Conservation (phyloP, 2,888 invertebrate species). For the Cheilosia vernalis region DNA sequence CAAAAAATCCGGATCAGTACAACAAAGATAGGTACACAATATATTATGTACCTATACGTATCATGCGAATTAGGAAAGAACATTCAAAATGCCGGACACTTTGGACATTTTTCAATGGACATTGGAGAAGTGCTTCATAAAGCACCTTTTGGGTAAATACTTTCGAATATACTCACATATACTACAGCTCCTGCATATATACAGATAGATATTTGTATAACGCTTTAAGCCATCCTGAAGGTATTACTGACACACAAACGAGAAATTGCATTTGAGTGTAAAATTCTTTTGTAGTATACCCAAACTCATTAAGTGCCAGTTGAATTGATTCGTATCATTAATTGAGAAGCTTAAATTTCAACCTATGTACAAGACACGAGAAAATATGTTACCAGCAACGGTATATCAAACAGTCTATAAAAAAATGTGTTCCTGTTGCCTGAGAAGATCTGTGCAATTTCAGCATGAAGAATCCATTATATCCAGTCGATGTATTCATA, state of each 20-base stretch:
- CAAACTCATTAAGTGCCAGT: background rate
- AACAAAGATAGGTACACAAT: background rate
- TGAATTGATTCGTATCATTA: background rate
- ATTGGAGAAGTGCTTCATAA: background rate
- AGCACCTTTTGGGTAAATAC: background rate
- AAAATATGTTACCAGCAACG: background rate
- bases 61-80: background rate
- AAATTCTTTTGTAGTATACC: background rate
- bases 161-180: background rate
- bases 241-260: background rate
- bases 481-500: conserved; percentile 2
- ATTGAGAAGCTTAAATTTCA: conserved; percentile 1
- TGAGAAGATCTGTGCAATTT: background rate
- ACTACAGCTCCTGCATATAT: too few species aligned
- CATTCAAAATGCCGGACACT: conserved; percentile 8
- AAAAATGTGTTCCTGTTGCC: background rate
- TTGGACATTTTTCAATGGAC: background rate
- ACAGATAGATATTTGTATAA: background rate
- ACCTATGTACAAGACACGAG: background rate
- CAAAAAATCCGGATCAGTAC: background rate
- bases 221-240: background rate
- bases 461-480: background rate
- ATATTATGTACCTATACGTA: background rate
- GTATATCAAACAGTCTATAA: background rate
- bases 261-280: background rate